Percentiles rank a stretch among this genome's conserved stretches.
These are phyloP conservation scores for Onychomys arenicola DNA, from an alignment of 2,797 vertebrate species.

Conservation along the genomic window DNA sequence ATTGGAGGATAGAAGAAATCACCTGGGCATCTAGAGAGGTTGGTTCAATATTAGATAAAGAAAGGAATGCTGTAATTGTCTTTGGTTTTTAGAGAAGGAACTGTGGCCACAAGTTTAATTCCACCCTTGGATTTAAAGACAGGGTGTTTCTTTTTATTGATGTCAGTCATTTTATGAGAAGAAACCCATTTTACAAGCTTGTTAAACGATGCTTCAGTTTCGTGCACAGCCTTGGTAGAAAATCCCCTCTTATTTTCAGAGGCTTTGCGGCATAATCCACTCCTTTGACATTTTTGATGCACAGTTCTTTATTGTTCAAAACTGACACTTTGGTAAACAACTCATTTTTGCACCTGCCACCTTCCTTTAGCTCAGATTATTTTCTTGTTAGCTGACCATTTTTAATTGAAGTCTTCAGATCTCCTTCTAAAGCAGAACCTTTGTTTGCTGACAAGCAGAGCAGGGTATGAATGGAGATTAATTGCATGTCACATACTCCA, in stretches of 20 bases:
- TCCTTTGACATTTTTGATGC: conserved; percentile 77
- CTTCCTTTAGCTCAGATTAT: conserved; percentile 86
- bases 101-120: conserved; percentile 33
- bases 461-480: conserved; percentile 90
- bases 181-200: conserved; percentile 51
- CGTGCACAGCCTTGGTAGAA: conserved; percentile 60
- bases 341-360: conserved; percentile 88
- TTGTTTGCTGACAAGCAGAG: conserved; percentile 87
- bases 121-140: conserved; percentile 30
- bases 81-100: conserved; percentile 28
- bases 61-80: not conserved
- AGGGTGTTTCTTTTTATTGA: conserved; percentile 26
- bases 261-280: conserved; percentile 52
- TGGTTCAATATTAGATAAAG: not conserved
- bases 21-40: not conserved
- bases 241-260: conserved; percentile 72
- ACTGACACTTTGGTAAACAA: conserved; percentile 86
- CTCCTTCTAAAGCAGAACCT: conserved; percentile 84
- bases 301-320: conserved; percentile 81
- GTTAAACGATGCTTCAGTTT: conserved; percentile 37
- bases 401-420: conserved; percentile 90
- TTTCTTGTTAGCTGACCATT: conserved; percentile 88
- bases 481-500: conserved; percentile 86
- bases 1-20: not conserved
- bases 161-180: conserved; percentile 40